Base-by-base conservation (phyloP, 2,797 vertebrate species). In the Cheirogaleus major region DNA sequence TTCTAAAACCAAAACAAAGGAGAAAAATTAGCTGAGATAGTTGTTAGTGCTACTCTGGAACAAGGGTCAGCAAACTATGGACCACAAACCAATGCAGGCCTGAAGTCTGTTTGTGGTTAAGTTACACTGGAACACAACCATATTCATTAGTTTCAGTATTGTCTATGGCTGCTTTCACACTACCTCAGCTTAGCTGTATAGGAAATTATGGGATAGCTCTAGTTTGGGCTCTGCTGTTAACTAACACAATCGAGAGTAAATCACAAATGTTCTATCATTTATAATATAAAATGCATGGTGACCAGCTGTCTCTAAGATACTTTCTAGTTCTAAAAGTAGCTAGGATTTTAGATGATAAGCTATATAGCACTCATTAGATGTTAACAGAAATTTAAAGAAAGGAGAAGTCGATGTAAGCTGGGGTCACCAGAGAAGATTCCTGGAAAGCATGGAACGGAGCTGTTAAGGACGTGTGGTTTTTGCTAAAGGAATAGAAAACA, bases 1-100 rank as follows among this genome's bases (percentile, higher is more conserved):
- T 73, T 95, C n/a, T 93, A 61, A 88, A 88, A 88, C 35, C 14
- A 93, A 91, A n/a, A 93, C 32, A 59, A 81, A 81, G 57, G 45
- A 17, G 12, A 52, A 87, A 79, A 88, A 45, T 23, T 50, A 55
- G 30, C 25, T 43, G 55, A 5, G 38, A 50, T 4, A 45, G 3
- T 61, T 57, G 41, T 52, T 73, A 69, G 41, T 48, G 55, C 41
- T 41, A 43, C 27, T 91, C 13, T 32, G 48, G 20, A 95, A 81
- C 3, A 20, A 13, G 27, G 43, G n/a, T 65, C 70, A 59, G 84
- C 45, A 65, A 76, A 89, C 27, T 18, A 41, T 18, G 18, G 45
- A 12, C 45, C 63, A 67, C 10, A 83, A 41, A n/a, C 32, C 35
- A 50, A 32, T 22, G 27, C n/a, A 75, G 43, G 45, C 43, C 35